Percentiles rank a stretch among this genome's conserved stretches.
These are phyloP conservation scores for Periphyllus acericola DNA, from an alignment of 2,888 invertebrate species.

Conservation along the genomic window DNA sequence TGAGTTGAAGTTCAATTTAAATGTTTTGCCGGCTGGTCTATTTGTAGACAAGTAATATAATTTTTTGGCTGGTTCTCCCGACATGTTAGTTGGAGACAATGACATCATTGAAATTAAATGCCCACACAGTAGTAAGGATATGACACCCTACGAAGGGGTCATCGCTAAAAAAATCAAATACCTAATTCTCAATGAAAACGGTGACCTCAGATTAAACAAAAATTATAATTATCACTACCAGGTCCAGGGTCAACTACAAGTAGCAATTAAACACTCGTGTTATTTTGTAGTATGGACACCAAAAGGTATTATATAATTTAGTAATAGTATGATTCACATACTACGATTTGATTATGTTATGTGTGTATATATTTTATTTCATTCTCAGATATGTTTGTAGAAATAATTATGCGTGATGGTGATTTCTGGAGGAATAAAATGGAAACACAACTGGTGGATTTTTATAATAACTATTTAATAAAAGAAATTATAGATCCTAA, in stretches of 20 bases:
- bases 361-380: background rate
- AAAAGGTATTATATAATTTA: background rate
- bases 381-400: background rate
- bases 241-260: too few species aligned
- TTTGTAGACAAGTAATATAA: background rate
- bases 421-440: background rate
- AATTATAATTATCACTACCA: too few species aligned
- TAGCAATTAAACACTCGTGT: too few species aligned
- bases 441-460: background rate
- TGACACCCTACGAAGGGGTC: background rate
- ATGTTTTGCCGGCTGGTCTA: constrained; percentile 10
- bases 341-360: background rate
- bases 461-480: background rate
- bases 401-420: background rate
- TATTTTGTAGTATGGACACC: background rate
- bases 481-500: background rate
- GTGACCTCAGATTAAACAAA: background rate
- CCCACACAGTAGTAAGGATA: background rate
- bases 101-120: constrained; percentile 18
- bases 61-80: constrained; percentile 5
- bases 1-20: background rate
- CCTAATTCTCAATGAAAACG: background rate
- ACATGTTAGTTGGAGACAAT: background rate
- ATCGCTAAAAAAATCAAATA: background rate
- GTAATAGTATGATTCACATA: background rate